These are phyloP conservation scores for Neotragus moschatus DNA, from an alignment of 2,113 vertebrate species.

Conservation along the genomic window DNA sequence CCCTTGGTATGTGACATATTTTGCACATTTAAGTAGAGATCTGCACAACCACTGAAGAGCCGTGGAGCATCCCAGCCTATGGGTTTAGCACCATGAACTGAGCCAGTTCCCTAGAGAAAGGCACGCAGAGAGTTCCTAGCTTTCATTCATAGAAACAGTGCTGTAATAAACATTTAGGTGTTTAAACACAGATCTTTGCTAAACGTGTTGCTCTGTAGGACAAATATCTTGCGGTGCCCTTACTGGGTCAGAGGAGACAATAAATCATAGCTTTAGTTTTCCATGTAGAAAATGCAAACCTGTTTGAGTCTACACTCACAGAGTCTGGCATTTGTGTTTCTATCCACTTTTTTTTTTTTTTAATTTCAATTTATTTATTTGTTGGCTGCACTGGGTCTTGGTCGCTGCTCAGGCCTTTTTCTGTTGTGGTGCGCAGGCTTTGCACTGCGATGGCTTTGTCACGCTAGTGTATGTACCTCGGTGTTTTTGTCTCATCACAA, in stretches of 20 bases:
- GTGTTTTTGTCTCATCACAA: no score
- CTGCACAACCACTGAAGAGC: not conserved
- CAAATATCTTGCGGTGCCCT: not conserved
- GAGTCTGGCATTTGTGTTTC: not conserved
- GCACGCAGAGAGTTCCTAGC: accelerated
- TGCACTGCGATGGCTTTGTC: not conserved
- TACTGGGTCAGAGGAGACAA: not conserved
- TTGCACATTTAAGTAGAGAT: accelerated
- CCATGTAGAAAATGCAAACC: no score
- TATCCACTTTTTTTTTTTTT: not conserved
- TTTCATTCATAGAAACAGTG: not conserved
- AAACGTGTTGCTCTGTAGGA: not conserved
- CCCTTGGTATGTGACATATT: accelerated
- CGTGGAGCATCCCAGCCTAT: accelerated
- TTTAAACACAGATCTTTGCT: not conserved
- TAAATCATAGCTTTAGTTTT: not conserved
- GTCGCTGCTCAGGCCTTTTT: not conserved
- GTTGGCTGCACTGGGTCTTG: not conserved
- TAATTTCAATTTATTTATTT: not conserved
- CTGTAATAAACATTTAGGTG: not conserved
- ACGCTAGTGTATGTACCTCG: no score
- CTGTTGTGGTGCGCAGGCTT: accelerated
- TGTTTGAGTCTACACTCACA: no score
- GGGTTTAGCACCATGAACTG: not conserved
- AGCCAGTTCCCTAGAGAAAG: not conserved